Conservation (phyloP, 1,140 invertebrate genomes). For the Elymnias hypermnestra region DNA sequence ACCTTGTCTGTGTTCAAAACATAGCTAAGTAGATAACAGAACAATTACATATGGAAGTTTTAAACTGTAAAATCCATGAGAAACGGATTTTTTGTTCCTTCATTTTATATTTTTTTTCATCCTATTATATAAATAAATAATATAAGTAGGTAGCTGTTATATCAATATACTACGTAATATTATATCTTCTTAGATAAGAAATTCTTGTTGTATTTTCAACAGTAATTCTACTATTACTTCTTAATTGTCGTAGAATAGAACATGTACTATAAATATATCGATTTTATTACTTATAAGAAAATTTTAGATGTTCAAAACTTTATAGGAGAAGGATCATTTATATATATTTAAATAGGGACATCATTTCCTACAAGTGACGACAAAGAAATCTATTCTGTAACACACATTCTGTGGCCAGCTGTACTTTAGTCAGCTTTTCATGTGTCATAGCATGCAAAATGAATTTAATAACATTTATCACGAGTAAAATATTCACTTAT, state of each 20-base stretch:
- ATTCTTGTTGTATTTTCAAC: constrained; percentile 38
- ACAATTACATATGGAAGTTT: no score
- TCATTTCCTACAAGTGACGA: not conserved
- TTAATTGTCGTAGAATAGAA: constrained; percentile 70
- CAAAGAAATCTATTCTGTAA: not conserved
- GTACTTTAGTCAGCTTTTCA: not conserved
- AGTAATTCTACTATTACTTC: no score
- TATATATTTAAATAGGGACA: constrained; percentile 1
- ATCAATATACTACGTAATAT: constrained; percentile 15
- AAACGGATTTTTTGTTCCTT: no score
- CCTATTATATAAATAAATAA: constrained; percentile 42
- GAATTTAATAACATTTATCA: not conserved
- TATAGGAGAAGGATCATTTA: not conserved
- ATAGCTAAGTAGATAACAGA: no score
- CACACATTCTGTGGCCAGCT: not conserved
- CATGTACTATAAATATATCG: constrained; percentile 60
- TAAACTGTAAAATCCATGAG: no score
- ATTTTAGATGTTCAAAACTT: constrained; percentile 6
- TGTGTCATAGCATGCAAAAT: not conserved
- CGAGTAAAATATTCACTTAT: constrained; percentile 1
- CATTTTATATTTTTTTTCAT: no score
- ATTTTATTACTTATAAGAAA: constrained; percentile 66
- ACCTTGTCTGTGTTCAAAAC: no score
- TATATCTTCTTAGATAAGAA: constrained; percentile 24
- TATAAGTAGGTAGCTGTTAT: constrained; percentile 8